Conservation (phyloP, 2,888 invertebrate genomes). For the Steinernema hermaphroditum region DNA sequence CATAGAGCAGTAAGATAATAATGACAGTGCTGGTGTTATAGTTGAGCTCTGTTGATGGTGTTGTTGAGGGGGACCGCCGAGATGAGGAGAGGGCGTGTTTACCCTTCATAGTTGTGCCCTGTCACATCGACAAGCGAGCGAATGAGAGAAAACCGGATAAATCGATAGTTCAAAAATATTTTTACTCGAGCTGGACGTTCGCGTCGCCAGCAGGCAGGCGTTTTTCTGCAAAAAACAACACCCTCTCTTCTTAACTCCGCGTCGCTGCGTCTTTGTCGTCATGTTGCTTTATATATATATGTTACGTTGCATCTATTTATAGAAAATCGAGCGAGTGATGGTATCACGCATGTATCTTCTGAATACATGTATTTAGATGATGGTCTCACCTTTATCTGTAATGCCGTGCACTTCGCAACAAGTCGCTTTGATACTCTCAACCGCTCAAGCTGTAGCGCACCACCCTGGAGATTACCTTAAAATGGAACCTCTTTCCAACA, state of each 20-base stretch:
- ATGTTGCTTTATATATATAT: conserved; percentile 9
- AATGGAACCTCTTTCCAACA: conserved; percentile 1
- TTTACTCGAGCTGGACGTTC: conserved; percentile 20
- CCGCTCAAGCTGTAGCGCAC: conserved; percentile 8
- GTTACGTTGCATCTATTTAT: background rate
- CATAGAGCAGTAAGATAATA: background rate
- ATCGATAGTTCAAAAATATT: conserved; percentile 28
- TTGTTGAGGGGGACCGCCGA: conserved; percentile 21
- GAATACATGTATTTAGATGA: conserved; percentile 20
- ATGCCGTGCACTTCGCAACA: conserved; percentile 16
- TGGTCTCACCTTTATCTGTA: conserved; percentile 18
- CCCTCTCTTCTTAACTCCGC: conserved; percentile 8
- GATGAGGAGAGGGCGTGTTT: conserved; percentile 28
- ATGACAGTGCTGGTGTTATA: background rate
- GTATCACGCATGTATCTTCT: background rate
- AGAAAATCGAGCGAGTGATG: conserved; percentile 5
- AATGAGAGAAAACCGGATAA: conserved; percentile 28
- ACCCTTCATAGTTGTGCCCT: conserved; percentile 25
- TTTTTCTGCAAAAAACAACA: conserved; percentile 28
- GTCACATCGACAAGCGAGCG: conserved; percentile 28
- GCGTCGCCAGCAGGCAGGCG: conserved; percentile 22
- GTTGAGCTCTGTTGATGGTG: conserved; percentile 11
- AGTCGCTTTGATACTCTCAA: conserved; percentile 6
- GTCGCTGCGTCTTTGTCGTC: conserved; percentile 15
- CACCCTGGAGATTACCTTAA: background rate